Evolutionary conservation across 2,888 invertebrate species (phyloP).

Genomic region (Phaonia tiefii): DNA sequence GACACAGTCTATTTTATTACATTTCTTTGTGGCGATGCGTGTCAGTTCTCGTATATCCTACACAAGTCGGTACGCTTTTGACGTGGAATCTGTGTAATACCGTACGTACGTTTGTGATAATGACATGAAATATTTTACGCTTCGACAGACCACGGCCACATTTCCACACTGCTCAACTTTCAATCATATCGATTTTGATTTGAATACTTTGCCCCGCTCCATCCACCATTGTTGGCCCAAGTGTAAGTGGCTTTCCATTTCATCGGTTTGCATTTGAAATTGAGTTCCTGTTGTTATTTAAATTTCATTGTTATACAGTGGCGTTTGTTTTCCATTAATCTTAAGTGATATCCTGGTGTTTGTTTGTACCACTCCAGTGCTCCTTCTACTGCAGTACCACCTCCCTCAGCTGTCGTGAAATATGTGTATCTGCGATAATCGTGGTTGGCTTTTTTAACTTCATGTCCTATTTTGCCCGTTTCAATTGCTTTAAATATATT

Average conservation of each 20-base stretch:
- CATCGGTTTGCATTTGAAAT: not conserved
- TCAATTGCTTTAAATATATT: constrained; percentile 33
- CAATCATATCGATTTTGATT: constrained; percentile 58
- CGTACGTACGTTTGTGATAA: constrained; percentile 49
- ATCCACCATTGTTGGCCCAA: not conserved
- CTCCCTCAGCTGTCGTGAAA: no score
- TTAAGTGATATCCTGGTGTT: constrained; percentile 64
- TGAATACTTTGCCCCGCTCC: not conserved
- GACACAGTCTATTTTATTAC: constrained; percentile 60
- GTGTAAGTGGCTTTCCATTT: constrained; percentile 23
- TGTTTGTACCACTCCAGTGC: constrained; percentile 16
- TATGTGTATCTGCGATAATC: no score
- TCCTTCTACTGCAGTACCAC: not conserved
- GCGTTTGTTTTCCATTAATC: constrained; percentile 63
- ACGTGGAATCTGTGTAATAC: constrained; percentile 35
- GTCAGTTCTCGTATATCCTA: constrained; percentile 55
- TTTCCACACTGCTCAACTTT: constrained; percentile 42
- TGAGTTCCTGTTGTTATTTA: constrained; percentile 55
- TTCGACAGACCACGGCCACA: constrained; percentile 57
- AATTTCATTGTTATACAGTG: constrained; percentile 59
- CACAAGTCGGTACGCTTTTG: constrained; percentile 43
- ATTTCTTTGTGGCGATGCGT: constrained; percentile 50
- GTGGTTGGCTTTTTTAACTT: not conserved
- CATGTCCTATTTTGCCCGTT: not conserved
- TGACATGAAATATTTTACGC: constrained; percentile 66